Conservation (phyloP, 53 echinoderm and acorn worm species). For the Paracentrotus lividus region DNA sequence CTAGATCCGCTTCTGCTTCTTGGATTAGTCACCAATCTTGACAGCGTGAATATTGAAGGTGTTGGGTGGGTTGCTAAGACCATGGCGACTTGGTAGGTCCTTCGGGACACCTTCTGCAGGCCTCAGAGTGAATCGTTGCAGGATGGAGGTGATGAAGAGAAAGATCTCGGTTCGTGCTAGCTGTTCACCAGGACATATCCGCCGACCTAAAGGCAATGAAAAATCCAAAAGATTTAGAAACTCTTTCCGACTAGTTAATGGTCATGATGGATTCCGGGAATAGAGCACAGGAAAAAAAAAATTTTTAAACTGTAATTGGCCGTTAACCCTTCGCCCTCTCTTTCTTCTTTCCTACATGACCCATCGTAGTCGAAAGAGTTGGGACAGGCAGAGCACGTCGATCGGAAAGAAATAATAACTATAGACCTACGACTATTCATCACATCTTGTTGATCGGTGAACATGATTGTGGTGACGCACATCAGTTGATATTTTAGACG, state of each 20-base stretch:
- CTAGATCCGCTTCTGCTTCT: no score
- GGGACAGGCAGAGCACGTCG: no score
- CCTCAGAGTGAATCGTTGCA: not conserved
- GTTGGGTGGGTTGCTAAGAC: not conserved
- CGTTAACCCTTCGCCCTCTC: not conserved
- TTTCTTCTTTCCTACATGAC: no score
- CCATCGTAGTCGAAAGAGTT: no score
- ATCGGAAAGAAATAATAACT: no score
- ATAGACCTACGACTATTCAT: no score
- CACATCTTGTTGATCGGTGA: not conserved
- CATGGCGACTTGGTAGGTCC: not conserved
- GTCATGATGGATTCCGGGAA: no score
- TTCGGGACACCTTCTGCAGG: conserved; percentile 1
- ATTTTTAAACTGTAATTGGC: not conserved
- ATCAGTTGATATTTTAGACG: not conserved
- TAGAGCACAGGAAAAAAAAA: not conserved
- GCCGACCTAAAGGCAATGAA: not conserved
- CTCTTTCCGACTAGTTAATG: no score
- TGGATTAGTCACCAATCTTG: no score
- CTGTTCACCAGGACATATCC: conserved; percentile 34
- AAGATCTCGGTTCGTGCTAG: conserved; percentile 17
- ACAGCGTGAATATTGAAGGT: not conserved
- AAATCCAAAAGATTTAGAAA: not conserved
- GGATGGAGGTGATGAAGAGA: conserved; percentile 15
- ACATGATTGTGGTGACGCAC: not conserved